These are phyloP conservation scores for Ochropleura leucogaster DNA, from an alignment of 2,888 invertebrate species.

Conservation along the genomic window DNA sequence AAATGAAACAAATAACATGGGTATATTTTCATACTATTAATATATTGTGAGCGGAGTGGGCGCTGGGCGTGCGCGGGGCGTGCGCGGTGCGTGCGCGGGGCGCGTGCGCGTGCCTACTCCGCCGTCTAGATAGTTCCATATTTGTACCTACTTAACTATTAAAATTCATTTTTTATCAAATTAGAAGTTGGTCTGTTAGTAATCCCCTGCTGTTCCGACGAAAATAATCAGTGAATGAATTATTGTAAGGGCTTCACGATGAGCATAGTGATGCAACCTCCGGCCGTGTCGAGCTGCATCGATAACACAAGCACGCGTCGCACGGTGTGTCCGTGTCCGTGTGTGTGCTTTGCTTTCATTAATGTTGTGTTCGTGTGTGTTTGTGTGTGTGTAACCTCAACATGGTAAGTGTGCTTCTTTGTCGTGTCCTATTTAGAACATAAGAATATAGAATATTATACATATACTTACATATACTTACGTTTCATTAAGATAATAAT, in stretches of 20 bases:
- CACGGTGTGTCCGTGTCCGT: conserved; percentile 39
- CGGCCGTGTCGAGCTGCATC: background rate
- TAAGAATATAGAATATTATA: background rate
- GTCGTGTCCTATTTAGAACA: conserved; percentile 42
- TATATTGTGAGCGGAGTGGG: conserved; percentile 69
- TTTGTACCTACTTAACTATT: conserved; percentile 76
- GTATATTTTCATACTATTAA: conserved; percentile 69
- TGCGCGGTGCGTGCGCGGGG: conserved; percentile 32
- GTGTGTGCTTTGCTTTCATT: conserved; percentile 69
- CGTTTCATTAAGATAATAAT: no score
- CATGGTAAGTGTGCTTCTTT: conserved; percentile 67
- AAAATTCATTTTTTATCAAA: conserved; percentile 77
- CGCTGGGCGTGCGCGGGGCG: background rate
- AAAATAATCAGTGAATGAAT: conserved; percentile 8
- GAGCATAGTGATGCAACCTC: no score
- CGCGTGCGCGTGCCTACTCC: conserved; percentile 39
- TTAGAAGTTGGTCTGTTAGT: conserved; percentile 67
- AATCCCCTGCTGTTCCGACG: conserved; percentile 35
- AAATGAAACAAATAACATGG: conserved; percentile 68
- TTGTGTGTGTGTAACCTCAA: conserved; percentile 52
- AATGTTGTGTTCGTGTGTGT: conserved; percentile 58
- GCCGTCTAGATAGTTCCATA: conserved; percentile 66
- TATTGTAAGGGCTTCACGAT: background rate
- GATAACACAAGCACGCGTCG: background rate
- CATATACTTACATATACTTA: no score